Evolutionary conservation across 2,797 vertebrate genomes (phyloP).

Genomic region (Etheostoma perlongum): DNA sequence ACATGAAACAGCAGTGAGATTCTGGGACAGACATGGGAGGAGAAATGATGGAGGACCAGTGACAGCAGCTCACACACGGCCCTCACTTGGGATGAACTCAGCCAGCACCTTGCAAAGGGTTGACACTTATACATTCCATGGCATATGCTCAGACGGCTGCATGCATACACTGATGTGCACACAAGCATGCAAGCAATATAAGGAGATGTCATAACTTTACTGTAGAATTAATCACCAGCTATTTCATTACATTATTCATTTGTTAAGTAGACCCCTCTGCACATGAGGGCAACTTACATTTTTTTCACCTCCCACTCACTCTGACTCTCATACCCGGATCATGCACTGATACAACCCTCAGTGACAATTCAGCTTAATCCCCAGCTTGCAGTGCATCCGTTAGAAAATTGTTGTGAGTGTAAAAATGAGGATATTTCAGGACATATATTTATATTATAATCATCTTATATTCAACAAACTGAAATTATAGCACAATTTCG

Average conservation of each 20-base stretch:
- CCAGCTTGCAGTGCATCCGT: constrained; percentile 46
- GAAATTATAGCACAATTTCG: not conserved
- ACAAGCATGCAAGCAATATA: constrained; percentile 7
- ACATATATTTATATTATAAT: not conserved
- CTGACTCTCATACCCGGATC: constrained; percentile 54
- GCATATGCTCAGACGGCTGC: constrained; percentile 9
- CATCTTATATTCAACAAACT: constrained; percentile 37
- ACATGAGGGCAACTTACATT: constrained; percentile 65
- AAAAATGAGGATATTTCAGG: constrained; percentile 53
- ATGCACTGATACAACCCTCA: constrained; percentile 55
- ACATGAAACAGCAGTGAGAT: constrained; percentile 80
- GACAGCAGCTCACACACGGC: constrained; percentile 71
- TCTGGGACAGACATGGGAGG: constrained; percentile 46
- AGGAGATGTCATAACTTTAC: constrained; percentile 63
- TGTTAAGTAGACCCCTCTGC: constrained; percentile 66
- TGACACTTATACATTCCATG: constrained; percentile 28
- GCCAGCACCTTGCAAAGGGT: constrained; percentile 20
- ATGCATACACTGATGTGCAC: constrained; percentile 26
- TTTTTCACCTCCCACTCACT: constrained; percentile 58
- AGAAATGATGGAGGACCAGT: constrained; percentile 77
- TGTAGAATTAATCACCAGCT: constrained; percentile 67
- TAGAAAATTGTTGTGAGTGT: constrained; percentile 48
- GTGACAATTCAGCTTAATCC: constrained; percentile 65
- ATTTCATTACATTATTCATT: constrained; percentile 76
- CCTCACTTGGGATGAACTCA: constrained; percentile 68